Conservation (phyloP, 2,888 invertebrate species). For the Psylliodes chrysocephalus region DNA sequence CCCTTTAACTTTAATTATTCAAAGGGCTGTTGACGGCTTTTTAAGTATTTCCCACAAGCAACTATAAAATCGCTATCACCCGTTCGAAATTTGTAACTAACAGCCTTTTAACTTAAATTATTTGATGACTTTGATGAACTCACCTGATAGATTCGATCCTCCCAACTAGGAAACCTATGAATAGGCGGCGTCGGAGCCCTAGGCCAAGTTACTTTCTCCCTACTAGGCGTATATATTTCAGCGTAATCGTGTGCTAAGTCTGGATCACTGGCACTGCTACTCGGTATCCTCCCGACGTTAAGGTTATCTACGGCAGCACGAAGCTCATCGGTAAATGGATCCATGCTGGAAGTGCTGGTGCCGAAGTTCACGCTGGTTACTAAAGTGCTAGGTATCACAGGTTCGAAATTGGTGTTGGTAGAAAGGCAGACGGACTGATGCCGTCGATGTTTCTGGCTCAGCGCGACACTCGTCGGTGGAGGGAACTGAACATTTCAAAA, state of each 20-base stretch:
- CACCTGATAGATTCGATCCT: slow-evolving; percentile 95
- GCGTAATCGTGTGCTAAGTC: slow-evolving; percentile 89
- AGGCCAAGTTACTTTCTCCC: slow-evolving; percentile 69
- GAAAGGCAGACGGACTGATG: slow-evolving; percentile 69
- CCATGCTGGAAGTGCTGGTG: slow-evolving; percentile 64
- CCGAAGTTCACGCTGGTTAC: slow-evolving; percentile 59
- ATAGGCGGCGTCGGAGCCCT: slow-evolving; percentile 87
- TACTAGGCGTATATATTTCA: slow-evolving; percentile 92
- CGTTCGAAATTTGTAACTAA: too few relatives aligned
- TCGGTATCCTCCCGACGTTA: slow-evolving; percentile 66
- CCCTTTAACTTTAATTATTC: too few relatives aligned
- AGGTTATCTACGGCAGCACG: slow-evolving; percentile 71
- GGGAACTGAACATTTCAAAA: too few relatives aligned
- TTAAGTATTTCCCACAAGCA: too few relatives aligned
- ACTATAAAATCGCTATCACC: too few relatives aligned
- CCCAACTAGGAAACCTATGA: slow-evolving; percentile 82
- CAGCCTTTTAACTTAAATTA: too few relatives aligned
- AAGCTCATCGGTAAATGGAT: slow-evolving; percentile 71
- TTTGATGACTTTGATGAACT: too few relatives aligned
- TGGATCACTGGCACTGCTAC: slow-evolving; percentile 73
- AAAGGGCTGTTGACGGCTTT: too few relatives aligned
- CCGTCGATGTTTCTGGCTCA: slow-evolving; percentile 63
- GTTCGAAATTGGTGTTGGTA: slow-evolving; percentile 58
- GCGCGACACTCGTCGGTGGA: slow-evolving; percentile 61
- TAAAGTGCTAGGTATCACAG: slow-evolving; percentile 59